Evolutionary conservation across 2,888 invertebrate genomes (phyloP).

Genomic region (Isotomurus palustris): DNA sequence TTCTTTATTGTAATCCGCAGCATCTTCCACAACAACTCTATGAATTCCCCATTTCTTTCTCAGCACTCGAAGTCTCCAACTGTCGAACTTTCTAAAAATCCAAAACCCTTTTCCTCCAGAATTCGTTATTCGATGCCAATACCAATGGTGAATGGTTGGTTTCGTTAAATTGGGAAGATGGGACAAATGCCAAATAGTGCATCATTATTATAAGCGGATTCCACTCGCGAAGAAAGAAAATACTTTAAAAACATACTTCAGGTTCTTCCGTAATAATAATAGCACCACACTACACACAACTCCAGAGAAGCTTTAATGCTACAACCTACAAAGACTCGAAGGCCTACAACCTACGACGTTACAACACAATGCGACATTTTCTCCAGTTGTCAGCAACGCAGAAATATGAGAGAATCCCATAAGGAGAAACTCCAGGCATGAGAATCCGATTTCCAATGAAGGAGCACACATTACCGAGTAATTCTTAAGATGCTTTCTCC

Average conservation of each 20-base stretch:
- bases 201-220: constrained; percentile 13
- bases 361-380: too few relatives aligned
- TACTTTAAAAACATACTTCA: constrained; percentile 24
- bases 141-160: constrained; percentile 12
- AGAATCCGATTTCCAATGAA: constrained; percentile 1
- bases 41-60: too few relatives aligned
- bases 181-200: neutral
- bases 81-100: too few relatives aligned
- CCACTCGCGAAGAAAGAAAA: constrained; percentile 13
- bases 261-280: constrained; percentile 1
- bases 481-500: too few relatives aligned
- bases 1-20: too few relatives aligned
- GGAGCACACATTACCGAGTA: neutral
- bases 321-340: too few relatives aligned
- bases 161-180: neutral
- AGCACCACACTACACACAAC: too few relatives aligned
- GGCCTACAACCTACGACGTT: too few relatives aligned
- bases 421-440: constrained; percentile 1
- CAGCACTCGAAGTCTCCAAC: too few relatives aligned
- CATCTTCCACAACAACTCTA: too few relatives aligned
- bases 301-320: too few relatives aligned
- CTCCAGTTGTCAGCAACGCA: neutral
- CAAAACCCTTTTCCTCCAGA: too few relatives aligned
- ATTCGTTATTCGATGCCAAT: constrained; percentile 9
- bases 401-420: constrained; percentile 1